Evolutionary conservation across 2,797 vertebrate species (phyloP), one percentile per base, ranked within the genome.

Genomic region (Thalassophryne amazonica): DNA sequence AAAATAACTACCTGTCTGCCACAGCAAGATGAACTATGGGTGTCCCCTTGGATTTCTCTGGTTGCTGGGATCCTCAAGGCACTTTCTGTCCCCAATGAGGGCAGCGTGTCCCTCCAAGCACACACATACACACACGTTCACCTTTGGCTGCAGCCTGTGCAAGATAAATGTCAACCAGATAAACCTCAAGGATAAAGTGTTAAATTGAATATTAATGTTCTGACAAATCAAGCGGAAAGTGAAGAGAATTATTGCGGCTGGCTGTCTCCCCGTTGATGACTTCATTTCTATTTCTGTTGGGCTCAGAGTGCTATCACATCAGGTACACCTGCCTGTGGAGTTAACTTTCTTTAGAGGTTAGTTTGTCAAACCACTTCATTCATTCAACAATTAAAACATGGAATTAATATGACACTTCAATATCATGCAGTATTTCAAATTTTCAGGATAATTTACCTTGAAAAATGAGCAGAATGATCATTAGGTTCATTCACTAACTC

Each of bases 141-240:
- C 72, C 66, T 72, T 23, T 55, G 50, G 50, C 65, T 64, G 37
- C 52, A 29, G 31, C 48, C 11, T 40, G 39, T 47, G 56, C 69
- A 65, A 61, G 66, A 62, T 60, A 81, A 86, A 85, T 78, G 76
- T 59, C 78, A 82, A 51, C 33, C 30, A 58, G 70, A 86, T 81
- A 74, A 81, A 82, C 84, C 45, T 74, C 54, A 63, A 73, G 60
- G 65, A 74, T 58, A 28, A 56, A 41, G 55, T 65, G 69, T 70
- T 79, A 66, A 86, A 72, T 53, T 60, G 53, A 68, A 64, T 69
- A 69, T 83, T 78, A 77, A 83, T 65, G 77, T 80, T 76, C 68
- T 62, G 66, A 76, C 78, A 82, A 81, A 80, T 71, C 2, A 46
- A 73, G 69, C 72, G 68, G 67, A 61, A 75, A 73, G 70, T 65